Evolutionary conservation across 1,140 invertebrate genomes (phyloP).

Genomic region (Caligus rogercresseyi): DNA sequence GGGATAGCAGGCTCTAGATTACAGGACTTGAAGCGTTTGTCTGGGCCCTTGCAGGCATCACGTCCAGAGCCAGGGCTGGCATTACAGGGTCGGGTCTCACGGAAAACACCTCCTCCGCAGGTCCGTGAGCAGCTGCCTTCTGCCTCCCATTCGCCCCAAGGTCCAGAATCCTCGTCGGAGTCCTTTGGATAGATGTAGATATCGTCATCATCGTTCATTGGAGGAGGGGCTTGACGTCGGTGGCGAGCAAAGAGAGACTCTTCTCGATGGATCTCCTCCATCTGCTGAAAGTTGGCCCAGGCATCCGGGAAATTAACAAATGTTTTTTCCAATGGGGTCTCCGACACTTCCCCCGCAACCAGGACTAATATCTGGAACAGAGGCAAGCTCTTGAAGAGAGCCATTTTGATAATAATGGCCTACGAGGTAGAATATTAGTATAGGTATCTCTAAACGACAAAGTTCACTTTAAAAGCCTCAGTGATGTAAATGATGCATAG

Average conservation of each 20-base stretch:
- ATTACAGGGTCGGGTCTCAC: conserved; percentile 34
- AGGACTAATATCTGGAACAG: too few species aligned
- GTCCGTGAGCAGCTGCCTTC: conserved; percentile 57
- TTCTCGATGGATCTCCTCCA: not conserved
- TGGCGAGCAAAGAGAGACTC: not conserved
- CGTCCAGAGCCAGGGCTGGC: conserved; percentile 27
- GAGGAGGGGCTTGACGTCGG: not conserved
- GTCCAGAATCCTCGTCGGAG: conserved; percentile 23
- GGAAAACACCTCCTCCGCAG: conserved; percentile 74
- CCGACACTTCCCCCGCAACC: too few species aligned
- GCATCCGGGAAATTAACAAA: not conserved
- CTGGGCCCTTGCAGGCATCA: conserved; percentile 17
- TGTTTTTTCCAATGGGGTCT: not conserved
- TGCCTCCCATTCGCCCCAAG: conserved; percentile 44
- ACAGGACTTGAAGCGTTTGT: conserved; percentile 9
- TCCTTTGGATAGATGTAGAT: conserved; percentile 2
- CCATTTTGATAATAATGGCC: too few species aligned
- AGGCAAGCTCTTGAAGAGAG: too few species aligned
- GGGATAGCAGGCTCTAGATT: conserved; percentile 22
- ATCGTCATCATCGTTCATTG: not conserved
- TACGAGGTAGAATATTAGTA: too few species aligned
- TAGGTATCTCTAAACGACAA: too few species aligned
- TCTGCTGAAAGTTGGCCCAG: not conserved
- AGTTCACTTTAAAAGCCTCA: too few species aligned
- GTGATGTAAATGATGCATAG: too few species aligned